Percentiles rank a stretch among this genome's conserved stretches.
These are phyloP conservation scores for Hydropotes inermis DNA, from an alignment of 2,113 vertebrate genomes.

Conservation along the genomic window DNA sequence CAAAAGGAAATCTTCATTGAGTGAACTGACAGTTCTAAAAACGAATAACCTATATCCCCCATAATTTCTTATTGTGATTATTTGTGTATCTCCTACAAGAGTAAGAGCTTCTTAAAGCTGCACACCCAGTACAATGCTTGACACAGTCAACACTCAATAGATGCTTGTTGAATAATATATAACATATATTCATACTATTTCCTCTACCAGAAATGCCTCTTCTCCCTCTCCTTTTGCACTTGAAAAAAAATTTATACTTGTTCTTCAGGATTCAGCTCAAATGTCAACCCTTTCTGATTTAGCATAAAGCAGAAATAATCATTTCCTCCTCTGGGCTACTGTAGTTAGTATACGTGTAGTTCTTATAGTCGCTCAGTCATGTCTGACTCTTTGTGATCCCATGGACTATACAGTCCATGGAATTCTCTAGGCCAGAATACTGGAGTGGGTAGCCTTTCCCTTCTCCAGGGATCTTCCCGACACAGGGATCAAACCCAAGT, in stretches of 20 bases:
- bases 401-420: background rate
- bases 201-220: background rate
- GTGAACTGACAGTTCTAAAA: background rate
- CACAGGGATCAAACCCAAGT: background rate
- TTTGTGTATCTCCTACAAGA: background rate
- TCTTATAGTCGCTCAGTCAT: background rate
- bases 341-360: background rate
- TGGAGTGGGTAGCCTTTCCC: background rate
- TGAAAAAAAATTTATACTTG: background rate
- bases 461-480: background rate
- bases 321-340: background rate
- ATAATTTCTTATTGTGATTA: background rate
- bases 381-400: background rate
- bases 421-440: background rate
- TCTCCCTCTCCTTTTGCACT: background rate
- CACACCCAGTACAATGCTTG: background rate
- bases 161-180: background rate
- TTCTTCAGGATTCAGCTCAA: conserved; percentile 21
- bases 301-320: conserved; percentile 20
- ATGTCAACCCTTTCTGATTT: background rate
- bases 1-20: background rate
- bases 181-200: background rate
- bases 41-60: background rate
- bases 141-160: background rate
- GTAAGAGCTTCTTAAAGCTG: background rate